These are phyloP conservation scores for Pempheris klunzingeri DNA, from an alignment of 2,797 vertebrate genomes.

Conservation along the genomic window DNA sequence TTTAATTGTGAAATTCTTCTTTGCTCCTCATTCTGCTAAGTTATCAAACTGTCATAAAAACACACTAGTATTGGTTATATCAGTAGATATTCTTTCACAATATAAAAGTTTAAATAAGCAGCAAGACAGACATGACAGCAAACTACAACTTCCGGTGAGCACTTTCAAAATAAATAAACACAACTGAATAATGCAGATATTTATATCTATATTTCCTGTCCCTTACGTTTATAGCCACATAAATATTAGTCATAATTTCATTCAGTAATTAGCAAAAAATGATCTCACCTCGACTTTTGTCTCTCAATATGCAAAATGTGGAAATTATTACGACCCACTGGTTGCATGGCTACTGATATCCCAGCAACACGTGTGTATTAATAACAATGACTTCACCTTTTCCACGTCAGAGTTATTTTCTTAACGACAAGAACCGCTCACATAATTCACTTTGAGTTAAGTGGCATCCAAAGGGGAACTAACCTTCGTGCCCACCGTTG, in stretches of 20 bases:
- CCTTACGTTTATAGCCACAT: no score
- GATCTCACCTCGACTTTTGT: no score
- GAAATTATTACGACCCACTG: background rate
- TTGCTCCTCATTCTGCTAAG: no score
- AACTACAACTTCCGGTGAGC: background rate
- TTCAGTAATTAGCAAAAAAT: background rate
- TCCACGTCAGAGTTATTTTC: background rate
- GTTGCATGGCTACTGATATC: background rate
- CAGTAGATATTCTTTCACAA: no score
- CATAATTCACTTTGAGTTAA: background rate
- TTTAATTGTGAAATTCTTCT: no score
- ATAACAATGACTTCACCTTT: background rate
- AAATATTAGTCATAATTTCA: no score
- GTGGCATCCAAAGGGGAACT: conserved; percentile 56
- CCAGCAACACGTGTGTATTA: background rate
- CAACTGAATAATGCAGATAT: no score
- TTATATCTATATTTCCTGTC: no score
- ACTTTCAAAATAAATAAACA: conserved; percentile 2
- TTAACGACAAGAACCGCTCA: background rate
- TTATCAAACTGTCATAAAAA: no score
- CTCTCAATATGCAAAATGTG: background rate
- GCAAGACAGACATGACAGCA: no score
- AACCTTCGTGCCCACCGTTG: conserved; percentile 42
- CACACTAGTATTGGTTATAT: no score
- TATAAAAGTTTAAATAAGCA: no score